These are phyloP conservation scores for Drosophila tanythrix DNA, from an alignment of 2,888 invertebrate species.

Conservation along the genomic window DNA sequence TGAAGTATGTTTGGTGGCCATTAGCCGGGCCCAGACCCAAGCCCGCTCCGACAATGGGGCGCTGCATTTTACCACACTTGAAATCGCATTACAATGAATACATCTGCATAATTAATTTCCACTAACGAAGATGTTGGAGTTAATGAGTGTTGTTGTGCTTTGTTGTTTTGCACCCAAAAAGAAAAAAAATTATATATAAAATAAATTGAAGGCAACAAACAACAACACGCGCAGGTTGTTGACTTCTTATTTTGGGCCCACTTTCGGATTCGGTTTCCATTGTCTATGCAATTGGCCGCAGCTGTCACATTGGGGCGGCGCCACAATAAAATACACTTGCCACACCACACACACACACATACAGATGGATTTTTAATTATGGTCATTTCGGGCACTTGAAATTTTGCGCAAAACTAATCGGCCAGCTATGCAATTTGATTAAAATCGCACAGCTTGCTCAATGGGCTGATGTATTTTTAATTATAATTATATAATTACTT, in stretches of 20 bases:
- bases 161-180: slow-evolving; percentile 63
- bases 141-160: slow-evolving; percentile 63
- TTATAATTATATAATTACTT: slow-evolving; percentile 47
- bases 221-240: slow-evolving; percentile 68
- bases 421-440: slow-evolving; percentile 17
- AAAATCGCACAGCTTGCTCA: slow-evolving; percentile 42
- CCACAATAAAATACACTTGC: slow-evolving; percentile 65
- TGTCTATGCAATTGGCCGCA: slow-evolving; percentile 53
- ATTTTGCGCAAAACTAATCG: slow-evolving; percentile 34
- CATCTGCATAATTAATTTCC: slow-evolving; percentile 81
- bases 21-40: slow-evolving; percentile 47
- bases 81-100: slow-evolving; percentile 81
- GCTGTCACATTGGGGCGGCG: slow-evolving; percentile 46
- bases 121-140: slow-evolving; percentile 76
- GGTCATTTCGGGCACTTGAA: slow-evolving; percentile 61
- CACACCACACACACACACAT: slow-evolving; percentile 24
- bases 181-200: not conserved
- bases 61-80: slow-evolving; percentile 81
- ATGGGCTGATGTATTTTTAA: slow-evolving; percentile 68
- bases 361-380: slow-evolving; percentile 79
- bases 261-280: slow-evolving; percentile 55
- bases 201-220: slow-evolving; percentile 75
- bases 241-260: slow-evolving; percentile 62
- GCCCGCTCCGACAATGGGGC: slow-evolving; percentile 56
- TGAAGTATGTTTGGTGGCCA: slow-evolving; percentile 29